Conservation (phyloP, 2,113 vertebrate species). For the Montifringilla adamsi region DNA sequence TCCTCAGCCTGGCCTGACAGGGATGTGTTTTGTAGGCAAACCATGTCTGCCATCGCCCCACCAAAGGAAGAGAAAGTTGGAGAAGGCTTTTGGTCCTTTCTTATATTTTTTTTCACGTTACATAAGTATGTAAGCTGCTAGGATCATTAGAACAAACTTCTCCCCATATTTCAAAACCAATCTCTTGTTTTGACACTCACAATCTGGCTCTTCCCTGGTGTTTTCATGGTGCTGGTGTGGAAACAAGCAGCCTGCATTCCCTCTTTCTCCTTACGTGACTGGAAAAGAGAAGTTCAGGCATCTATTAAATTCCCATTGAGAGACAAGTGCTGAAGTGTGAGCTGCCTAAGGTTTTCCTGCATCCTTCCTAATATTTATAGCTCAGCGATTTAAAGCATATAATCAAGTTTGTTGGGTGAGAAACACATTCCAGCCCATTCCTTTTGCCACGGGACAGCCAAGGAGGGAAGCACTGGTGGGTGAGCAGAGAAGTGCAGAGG, state of each 20-base stretch:
- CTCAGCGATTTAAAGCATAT: background rate
- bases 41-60: background rate
- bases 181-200: constrained; percentile 31
- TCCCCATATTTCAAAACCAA: background rate
- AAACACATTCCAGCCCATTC: background rate
- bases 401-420: background rate
- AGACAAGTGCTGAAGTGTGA: background rate
- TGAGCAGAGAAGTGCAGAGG: background rate
- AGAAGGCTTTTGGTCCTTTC: background rate
- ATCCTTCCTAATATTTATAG: background rate
- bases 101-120: background rate
- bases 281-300: background rate
- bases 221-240: background rate
- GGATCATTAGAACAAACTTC: constrained; percentile 16
- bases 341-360: background rate
- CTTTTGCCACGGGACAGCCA: background rate
- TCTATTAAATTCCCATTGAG: background rate
- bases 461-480: background rate
- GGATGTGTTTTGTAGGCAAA: background rate
- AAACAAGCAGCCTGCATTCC: background rate
- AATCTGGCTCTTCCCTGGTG: background rate
- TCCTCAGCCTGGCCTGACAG: background rate
- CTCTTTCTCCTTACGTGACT: background rate
- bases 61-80: background rate
- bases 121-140: background rate